Conservation (phyloP, 1,140 invertebrate species). For the Uloborus diversus region DNA sequence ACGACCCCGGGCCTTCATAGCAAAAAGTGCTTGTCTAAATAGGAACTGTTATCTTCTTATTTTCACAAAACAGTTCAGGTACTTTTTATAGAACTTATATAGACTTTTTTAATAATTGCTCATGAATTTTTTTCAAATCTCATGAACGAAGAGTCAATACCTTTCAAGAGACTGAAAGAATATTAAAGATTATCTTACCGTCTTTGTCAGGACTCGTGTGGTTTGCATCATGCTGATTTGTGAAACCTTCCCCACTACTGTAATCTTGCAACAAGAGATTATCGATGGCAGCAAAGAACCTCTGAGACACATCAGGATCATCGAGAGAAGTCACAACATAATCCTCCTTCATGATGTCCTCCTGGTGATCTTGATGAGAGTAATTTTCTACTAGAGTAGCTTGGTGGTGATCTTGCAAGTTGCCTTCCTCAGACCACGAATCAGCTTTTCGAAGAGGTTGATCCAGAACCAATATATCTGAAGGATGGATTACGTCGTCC, state of each 20-base stretch:
- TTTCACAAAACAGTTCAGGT: too few species aligned
- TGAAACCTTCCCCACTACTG: conserved; percentile 5
- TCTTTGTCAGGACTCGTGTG: conserved; percentile 12
- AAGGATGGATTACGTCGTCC: conserved; percentile 44
- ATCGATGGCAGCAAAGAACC: conserved; percentile 52
- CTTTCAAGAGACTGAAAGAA: too few species aligned
- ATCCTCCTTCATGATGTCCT: conserved; percentile 51
- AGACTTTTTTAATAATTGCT: too few species aligned
- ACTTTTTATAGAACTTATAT: too few species aligned
- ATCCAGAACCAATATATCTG: conserved; percentile 51
- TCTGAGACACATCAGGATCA: conserved; percentile 49
- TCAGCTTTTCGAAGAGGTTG: conserved; percentile 35
- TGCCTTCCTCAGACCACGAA: neutral
- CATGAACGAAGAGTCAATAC: too few species aligned
- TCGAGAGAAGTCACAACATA: conserved; percentile 52
- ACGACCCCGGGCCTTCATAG: too few species aligned
- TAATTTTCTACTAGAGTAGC: neutral
- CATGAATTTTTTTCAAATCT: neutral
- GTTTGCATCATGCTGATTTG: neutral
- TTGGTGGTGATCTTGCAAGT: neutral
- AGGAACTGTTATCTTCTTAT: too few species aligned
- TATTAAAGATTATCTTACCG: neutral
- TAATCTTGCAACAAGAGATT: conserved; percentile 51
- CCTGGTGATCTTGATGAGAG: neutral
- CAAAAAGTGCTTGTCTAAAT: too few species aligned